phyloP scores from a whole-genome alignment of 2,797 vertebrate species.

The Siniperca obscura region DNA sequence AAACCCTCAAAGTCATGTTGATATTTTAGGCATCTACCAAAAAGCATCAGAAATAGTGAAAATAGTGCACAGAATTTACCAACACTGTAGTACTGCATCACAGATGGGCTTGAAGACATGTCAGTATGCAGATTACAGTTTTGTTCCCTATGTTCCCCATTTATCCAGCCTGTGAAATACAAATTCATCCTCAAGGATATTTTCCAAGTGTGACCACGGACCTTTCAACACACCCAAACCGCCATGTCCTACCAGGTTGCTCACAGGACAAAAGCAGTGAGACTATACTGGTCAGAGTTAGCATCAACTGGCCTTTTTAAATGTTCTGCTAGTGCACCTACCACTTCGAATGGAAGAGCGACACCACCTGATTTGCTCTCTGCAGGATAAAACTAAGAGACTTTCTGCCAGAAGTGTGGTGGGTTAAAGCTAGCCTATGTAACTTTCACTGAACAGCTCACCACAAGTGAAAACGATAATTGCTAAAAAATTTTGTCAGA shows the following conservation, averaged over 20 bases:
- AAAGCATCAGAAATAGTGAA: neutral
- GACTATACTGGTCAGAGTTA: neutral
- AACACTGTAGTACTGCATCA: neutral
- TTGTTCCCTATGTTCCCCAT: neutral
- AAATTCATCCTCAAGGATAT: neutral
- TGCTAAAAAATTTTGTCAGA: neutral
- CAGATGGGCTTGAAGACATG: neutral
- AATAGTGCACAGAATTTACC: neutral
- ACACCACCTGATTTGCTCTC: neutral
- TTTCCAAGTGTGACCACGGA: neutral
- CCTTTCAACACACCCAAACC: neutral
- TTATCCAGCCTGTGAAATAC: constrained; percentile 1
- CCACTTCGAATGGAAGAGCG: neutral
- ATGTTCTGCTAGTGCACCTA: neutral
- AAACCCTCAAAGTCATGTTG: neutral
- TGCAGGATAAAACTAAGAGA: neutral
- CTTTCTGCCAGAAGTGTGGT: neutral
- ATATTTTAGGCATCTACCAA: neutral
- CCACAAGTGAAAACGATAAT: neutral
- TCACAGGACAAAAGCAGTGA: neutral
- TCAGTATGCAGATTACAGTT: neutral
- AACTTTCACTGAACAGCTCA: neutral
- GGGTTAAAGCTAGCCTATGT: neutral
- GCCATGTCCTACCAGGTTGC: neutral
- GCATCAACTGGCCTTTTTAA: neutral